phyloP scores from a whole-genome alignment of 2,797 vertebrate species.

The Pantherophis alleghaniensis region DNA sequence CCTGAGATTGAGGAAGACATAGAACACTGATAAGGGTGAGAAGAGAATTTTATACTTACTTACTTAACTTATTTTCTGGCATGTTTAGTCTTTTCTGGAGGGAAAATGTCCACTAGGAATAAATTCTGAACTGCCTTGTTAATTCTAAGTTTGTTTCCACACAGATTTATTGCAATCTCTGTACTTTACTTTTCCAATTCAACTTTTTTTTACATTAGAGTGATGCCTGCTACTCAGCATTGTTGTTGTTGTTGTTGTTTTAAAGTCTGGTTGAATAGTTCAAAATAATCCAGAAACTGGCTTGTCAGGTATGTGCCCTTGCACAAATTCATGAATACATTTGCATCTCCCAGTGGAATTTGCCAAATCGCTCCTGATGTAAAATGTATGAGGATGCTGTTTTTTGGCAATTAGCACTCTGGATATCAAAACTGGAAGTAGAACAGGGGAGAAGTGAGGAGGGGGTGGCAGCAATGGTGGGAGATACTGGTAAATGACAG shows the following conservation, averaged over 20 bases:
- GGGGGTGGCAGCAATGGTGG: too few relatives aligned
- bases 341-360: constrained; percentile 8
- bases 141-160: background rate
- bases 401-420: constrained; percentile 25
- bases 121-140: constrained; percentile 3
- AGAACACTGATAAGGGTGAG: background rate
- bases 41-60: background rate
- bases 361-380: constrained; percentile 13
- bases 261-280: constrained; percentile 27
- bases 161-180: constrained; percentile 4
- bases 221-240: constrained; percentile 8
- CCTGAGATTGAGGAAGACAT: background rate
- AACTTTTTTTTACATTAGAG: background rate
- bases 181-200: background rate
- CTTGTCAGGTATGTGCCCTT: constrained; percentile 31
- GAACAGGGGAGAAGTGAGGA: background rate
- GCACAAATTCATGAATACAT: constrained; percentile 32
- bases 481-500: background rate
- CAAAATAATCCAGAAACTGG: constrained; percentile 23
- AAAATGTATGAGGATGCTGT: constrained; percentile 29
- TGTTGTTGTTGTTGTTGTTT: background rate
- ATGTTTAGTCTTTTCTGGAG: background rate
- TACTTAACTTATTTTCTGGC: background rate
- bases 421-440: background rate
- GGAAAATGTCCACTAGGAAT: background rate